Evolutionary conservation across 2,797 vertebrate genomes (phyloP), one percentile per base, ranked within the genome.

Genomic region (Anguilla megastoma): DNA sequence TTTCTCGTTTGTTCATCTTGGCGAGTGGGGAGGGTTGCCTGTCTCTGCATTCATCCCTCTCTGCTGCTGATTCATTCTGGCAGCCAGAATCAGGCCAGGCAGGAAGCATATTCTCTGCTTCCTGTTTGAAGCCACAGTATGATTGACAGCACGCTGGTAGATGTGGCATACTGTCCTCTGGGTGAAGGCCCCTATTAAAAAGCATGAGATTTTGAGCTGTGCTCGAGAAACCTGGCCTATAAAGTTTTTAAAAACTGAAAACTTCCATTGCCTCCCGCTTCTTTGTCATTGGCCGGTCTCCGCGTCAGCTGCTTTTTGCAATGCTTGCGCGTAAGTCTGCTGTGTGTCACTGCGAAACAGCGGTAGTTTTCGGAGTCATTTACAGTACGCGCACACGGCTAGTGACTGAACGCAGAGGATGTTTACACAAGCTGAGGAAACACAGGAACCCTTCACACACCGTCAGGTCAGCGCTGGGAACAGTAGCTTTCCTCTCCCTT

Each of bases 401-500:
- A 90, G 88, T 89, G 86, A 89, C 71, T 74, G 88, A 90, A 86
- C 90, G 88, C 76, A 89, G 86, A 92, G 92, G 91, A 93, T 92
- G 92, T 91, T 90, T 92, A 92, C 87, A 90, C 79, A 91, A 83
- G 63, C 88, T 91, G 91, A 91, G 89, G 89, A 91, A 88, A 91
- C 83, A 88, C 91, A 91, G 90, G 89, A 85, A 86, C 83, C 89
- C 54, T 89, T 86, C 76, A 56, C 10, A 50, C 60, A 10, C 69
- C 36, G 36, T 69, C 45, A 33, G 88, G 85, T 84, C 83, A 87
- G 74, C 30, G 6, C 45, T 50, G 41, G 58, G 63, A 87, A 86
- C 76, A 18, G 86, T 88, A 90, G 89, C 80, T 30, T 50, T 27
- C 85, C 76, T 69, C 63, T 76, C 54, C n/a, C 10, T 3, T 41